Base-by-base conservation (phyloP, 2,888 invertebrate species). In the Bembecia ichneumoniformis region DNA sequence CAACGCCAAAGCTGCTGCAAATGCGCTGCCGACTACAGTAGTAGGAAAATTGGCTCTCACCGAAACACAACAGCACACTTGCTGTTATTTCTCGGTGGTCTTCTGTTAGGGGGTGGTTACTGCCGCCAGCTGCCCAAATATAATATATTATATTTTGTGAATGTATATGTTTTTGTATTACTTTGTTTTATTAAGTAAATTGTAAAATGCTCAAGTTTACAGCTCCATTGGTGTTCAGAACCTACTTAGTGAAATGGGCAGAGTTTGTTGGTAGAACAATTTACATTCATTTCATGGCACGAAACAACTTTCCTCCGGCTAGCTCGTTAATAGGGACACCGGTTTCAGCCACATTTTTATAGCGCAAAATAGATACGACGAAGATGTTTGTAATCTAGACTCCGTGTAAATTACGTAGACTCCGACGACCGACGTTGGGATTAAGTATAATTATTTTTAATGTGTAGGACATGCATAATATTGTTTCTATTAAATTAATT, bases 171-270 rank as follows among this genome's bases (percentile, higher is more conserved):
- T 28, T 28, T 28, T 28, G 9, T 28, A 55, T 62, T 62, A 63
- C 60, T 62, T 60, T 66, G 64, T 70, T 68, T 68, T 68, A 69
- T 69, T 68, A 68, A 71, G 72, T 72, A 71, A 68, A 66, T 62
- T 64, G 58, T 64, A 66, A 70, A 71, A 68, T 63, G 64, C 45
- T 1, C 62, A 63, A 60, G 63, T 69, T 73, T 67, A 71, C 65
- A 57, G 63, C 63, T 63, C 58, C 64, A 71, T 65, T 56, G 64
- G 59, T 60, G 71, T 71, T 69, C 56, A 49, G 58, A 68, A 71
- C 62, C 70, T 57, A 58, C 62, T 71, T 70, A 66, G 60, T 57
- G 63, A 60, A 71, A 71, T 64, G 65, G 64, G 58, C 56, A 46
- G 63, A 71, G 70, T 71, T 68, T 59, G 64, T 56, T 58, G 58